Evolutionary conservation across 2,888 invertebrate genomes (phyloP).

Genomic region (Vandiemenella viatica): DNA sequence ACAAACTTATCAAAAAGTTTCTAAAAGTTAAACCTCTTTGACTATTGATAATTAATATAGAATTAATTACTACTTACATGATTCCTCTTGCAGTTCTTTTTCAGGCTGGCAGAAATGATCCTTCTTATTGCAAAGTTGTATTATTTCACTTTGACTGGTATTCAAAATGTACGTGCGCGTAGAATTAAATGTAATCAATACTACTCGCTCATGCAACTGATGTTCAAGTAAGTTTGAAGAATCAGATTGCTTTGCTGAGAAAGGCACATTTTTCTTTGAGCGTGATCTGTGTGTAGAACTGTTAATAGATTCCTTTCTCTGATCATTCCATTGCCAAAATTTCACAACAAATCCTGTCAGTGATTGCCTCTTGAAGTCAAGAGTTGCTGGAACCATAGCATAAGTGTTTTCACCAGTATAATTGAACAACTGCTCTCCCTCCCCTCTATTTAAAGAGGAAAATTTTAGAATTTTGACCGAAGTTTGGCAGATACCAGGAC

Average conservation of each 20-base stretch:
- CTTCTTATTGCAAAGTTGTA: conserved; percentile 47
- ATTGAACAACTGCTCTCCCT: conserved; percentile 24
- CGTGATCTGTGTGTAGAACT: not conserved
- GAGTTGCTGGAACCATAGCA: conserved; percentile 55
- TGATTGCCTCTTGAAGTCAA: conserved; percentile 38
- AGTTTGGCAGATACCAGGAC: conserved; percentile 32
- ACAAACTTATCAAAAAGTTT: too few species aligned
- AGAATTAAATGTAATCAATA: conserved; percentile 64
- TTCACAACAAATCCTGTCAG: conserved; percentile 64
- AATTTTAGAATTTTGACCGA: too few species aligned
- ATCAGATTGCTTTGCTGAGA: not conserved
- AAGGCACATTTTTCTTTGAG: not conserved
- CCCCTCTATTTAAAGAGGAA: too few species aligned
- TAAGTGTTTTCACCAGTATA: conserved; percentile 48
- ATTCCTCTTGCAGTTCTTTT: conserved; percentile 53
- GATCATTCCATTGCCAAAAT: conserved; percentile 57
- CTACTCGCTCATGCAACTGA: conserved; percentile 48
- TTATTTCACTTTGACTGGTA: conserved; percentile 60
- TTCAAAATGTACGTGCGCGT: conserved; percentile 59
- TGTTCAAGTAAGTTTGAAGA: conserved; percentile 5
- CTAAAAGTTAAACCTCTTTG: too few species aligned
- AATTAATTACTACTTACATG: conserved; percentile 24
- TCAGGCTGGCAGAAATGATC: conserved; percentile 52
- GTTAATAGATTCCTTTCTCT: not conserved
- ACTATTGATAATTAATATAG: too few species aligned